These are phyloP conservation scores for Lampropteryx suffumata DNA, from an alignment of 2,888 invertebrate genomes.

Conservation along the genomic window DNA sequence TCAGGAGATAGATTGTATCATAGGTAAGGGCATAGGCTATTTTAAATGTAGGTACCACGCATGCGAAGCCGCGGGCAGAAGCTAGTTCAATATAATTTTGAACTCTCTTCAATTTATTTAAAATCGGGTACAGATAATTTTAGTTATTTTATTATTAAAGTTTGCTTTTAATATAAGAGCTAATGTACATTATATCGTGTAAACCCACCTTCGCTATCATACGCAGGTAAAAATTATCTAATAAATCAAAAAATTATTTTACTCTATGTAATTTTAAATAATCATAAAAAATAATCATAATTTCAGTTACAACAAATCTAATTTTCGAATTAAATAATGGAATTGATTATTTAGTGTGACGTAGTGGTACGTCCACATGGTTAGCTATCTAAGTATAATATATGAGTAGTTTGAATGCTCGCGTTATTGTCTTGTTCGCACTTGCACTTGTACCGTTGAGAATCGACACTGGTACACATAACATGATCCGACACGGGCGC, in stretches of 20 bases:
- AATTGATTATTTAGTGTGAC: slow-evolving; percentile 74
- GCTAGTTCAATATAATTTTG: too few species aligned
- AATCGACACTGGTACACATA: slow-evolving; percentile 65
- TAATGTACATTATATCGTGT: too few species aligned
- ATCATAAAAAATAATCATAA: slow-evolving; percentile 77
- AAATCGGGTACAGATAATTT: too few species aligned
- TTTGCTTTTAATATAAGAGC: too few species aligned
- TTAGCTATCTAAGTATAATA: slow-evolving; percentile 56
- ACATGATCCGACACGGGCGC: slow-evolving; percentile 66
- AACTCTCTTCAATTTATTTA: too few species aligned
- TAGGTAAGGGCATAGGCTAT: too few species aligned
- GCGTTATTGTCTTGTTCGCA: slow-evolving; percentile 43
- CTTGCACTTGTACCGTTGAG: slow-evolving; percentile 39
- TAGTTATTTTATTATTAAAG: too few species aligned
- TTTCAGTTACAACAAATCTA: slow-evolving; percentile 75
- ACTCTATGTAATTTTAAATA: slow-evolving; percentile 79
- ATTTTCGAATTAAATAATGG: slow-evolving; percentile 67
- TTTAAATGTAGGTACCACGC: too few species aligned
- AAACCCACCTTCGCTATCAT: slow-evolving; percentile 52
- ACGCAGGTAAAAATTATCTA: slow-evolving; percentile 73
- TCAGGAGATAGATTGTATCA: too few species aligned
- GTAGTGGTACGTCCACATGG: slow-evolving; percentile 41
- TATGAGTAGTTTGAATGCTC: slow-evolving; percentile 44
- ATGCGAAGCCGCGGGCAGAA: too few species aligned
- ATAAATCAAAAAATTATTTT: slow-evolving; percentile 60